Evolutionary conservation across 2,113 vertebrate species (phyloP), one percentile per base, ranked within the genome.

Genomic region (Microtus oregoni): DNA sequence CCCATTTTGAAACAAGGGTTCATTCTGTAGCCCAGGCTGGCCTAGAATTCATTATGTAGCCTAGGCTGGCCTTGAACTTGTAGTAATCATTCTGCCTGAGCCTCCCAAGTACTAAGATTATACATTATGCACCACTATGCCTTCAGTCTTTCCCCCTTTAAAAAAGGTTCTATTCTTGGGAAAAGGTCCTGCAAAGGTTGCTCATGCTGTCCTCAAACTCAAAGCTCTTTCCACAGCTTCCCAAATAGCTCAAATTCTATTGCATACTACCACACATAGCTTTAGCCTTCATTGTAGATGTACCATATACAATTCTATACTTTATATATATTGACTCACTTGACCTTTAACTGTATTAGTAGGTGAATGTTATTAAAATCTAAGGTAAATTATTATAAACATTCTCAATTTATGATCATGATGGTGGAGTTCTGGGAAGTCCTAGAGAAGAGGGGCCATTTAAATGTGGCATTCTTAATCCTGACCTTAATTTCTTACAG

Each of bases 351-450:
- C 32, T 86, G 44, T 20, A 70, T 58, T 52, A 73, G 41, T 52
- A 65, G n/a, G 32, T 75, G 77, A 89, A 75, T 67, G 61, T 65
- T 91, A 92, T 86, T 96, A 90, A 65, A 92, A 90, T 41, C 67
- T 44, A 96, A 94, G 63, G 7, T 70, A 82, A 63, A 93, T 55
- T 73, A n/a, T 44, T 89, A 88, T 12, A 79, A 93, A 68, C 81
- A 73, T 76, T 82, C 68, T 90, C 85, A 92, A 93, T 82, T 30
- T 44, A 22, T n/a, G 67, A 70, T 32, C 32, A 52, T 63, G 50
- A 94, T 19, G 32, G 47, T 38, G 11, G n/a, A 82, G n/a, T 58
- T 52, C 61, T 94, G 47, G 38, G 63, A 92, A 65, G 32, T 79
- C 38, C 90, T 63, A 79, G 72, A 83, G 26, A n/a, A 58, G 30